phyloP scores from a whole-genome alignment of 1,140 invertebrate genomes.

The Zaprionus taronus region DNA sequence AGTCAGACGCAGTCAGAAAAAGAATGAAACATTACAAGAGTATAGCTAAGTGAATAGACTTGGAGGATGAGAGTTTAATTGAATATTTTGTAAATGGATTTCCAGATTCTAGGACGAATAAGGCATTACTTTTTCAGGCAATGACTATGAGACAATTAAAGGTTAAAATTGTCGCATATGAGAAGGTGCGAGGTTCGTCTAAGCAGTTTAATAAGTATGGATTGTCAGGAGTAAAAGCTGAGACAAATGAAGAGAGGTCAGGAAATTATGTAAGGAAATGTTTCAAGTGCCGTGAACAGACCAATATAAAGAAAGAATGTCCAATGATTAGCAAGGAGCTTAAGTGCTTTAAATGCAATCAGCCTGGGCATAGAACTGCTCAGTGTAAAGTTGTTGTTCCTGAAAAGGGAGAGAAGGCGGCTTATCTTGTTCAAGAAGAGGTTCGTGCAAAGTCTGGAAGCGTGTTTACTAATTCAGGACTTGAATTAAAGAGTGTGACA shows the following conservation, averaged over 20 bases:
- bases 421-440: neutral
- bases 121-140: no score
- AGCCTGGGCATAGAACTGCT: neutral
- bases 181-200: constrained; percentile 7
- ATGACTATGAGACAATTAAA: no score
- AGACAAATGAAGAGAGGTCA: no score
- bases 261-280: neutral
- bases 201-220: constrained; percentile 1
- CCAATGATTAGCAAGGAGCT: neutral
- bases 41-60: no score
- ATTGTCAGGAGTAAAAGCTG: no score
- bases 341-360: neutral
- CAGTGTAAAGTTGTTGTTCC: neutral
- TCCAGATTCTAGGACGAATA: no score
- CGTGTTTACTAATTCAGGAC: neutral
- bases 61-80: no score
- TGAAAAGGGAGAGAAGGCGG: neutral
- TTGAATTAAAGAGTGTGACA: neutral
- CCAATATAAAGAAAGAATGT: neutral
- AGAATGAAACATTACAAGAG: no score
- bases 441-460: neutral
- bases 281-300: neutral
- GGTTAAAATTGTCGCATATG: no score
- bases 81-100: no score
- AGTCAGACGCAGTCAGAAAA: no score